Evolutionary conservation across 1,140 invertebrate genomes (phyloP).

Genomic region (Euura saliciscinereae): DNA sequence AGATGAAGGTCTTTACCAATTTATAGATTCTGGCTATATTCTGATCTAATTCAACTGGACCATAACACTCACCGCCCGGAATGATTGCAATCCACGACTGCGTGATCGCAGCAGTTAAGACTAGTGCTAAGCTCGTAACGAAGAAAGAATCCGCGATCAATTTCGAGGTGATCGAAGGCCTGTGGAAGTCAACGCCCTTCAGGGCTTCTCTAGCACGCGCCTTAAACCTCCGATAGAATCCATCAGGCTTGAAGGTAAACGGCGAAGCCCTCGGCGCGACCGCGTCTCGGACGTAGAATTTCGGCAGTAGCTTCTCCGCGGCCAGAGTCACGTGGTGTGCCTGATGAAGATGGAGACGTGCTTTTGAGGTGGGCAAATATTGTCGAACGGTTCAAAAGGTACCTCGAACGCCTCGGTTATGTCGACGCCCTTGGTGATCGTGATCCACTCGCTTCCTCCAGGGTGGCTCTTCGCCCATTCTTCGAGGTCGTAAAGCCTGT

Average conservation of each 20-base stretch:
- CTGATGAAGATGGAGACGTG: constrained; percentile 26
- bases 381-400: background rate
- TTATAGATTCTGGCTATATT: too few species aligned
- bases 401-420: constrained; percentile 79
- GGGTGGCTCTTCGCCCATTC: constrained; percentile 75
- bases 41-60: too few species aligned
- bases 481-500: constrained; percentile 77
- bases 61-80: background rate
- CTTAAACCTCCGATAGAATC: constrained; percentile 73
- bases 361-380: too few species aligned
- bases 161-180: constrained; percentile 54
- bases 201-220: constrained; percentile 61
- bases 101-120: constrained; percentile 58
- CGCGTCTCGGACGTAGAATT: constrained; percentile 68
- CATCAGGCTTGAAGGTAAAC: constrained; percentile 71
- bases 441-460: constrained; percentile 79
- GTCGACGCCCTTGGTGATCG: constrained; percentile 73
- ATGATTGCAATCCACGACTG: constrained; percentile 37
- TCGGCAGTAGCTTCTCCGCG: constrained; percentile 63
- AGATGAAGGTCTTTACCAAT: too few species aligned
- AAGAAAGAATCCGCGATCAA: constrained; percentile 63
- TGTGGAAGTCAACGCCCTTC: constrained; percentile 55
- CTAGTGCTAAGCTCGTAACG: constrained; percentile 56
- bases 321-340: constrained; percentile 64
- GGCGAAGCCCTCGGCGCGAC: constrained; percentile 64